Conservation (phyloP, 2,797 vertebrate species). For the Mastacembelus armatus region DNA sequence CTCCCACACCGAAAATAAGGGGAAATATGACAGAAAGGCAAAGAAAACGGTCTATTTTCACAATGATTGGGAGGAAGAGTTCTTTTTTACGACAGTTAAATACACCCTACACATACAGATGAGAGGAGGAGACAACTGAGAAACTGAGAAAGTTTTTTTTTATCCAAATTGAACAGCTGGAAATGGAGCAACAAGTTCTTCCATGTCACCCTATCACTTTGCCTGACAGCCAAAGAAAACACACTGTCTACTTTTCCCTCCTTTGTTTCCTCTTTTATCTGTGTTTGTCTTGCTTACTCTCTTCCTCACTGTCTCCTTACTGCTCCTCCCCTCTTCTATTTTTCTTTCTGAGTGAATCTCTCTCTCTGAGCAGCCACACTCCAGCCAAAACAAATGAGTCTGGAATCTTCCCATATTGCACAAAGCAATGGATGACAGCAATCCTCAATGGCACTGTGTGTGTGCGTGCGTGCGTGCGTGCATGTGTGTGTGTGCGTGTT, state of each 20-base stretch:
- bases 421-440: slow-evolving; percentile 32
- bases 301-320: slow-evolving; percentile 22
- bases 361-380: slow-evolving; percentile 38
- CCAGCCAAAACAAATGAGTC: slow-evolving; percentile 58
- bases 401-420: slow-evolving; percentile 45
- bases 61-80: no score
- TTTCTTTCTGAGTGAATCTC: slow-evolving; percentile 45
- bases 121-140: slow-evolving; percentile 3
- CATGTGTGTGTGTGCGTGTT: slow-evolving; percentile 25
- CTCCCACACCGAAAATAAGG: no score
- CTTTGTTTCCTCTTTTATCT: slow-evolving; percentile 31
- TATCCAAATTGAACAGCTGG: slow-evolving; percentile 30
- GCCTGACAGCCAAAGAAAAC: slow-evolving; percentile 23
- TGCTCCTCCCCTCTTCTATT: slow-evolving; percentile 1
- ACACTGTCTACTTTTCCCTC: slow-evolving; percentile 1
- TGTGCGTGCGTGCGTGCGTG: slow-evolving; percentile 7
- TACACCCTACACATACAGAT: not conserved
- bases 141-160: not conserved
- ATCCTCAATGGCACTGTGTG: slow-evolving; percentile 31
- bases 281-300: slow-evolving; percentile 30
- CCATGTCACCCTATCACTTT: slow-evolving; percentile 3
- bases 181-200: slow-evolving; percentile 23
- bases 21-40: no score
- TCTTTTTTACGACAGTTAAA: no score
- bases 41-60: no score